Base-by-base conservation (phyloP, 2,797 vertebrate genomes). In the Balearica regulorum region DNA sequence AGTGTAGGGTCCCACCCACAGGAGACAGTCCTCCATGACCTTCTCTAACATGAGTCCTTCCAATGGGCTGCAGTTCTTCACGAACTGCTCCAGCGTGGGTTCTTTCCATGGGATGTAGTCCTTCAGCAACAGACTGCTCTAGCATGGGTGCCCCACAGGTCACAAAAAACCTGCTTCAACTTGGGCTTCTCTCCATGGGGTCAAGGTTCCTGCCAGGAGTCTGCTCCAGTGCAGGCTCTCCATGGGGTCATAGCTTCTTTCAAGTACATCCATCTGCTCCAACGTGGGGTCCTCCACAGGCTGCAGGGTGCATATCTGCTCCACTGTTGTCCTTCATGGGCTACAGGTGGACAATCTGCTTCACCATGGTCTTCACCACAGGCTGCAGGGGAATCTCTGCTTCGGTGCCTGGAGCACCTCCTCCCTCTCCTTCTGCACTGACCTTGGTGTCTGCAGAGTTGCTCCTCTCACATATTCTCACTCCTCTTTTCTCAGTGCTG, bases 131-230 rank as follows among this genome's bases (percentile, higher is more conserved):
- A 48, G 44, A 48, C 12, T 26, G 9, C 12, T 46, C 15, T 33
- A 66, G 25, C 4, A 1, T 13, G 31, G 5, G 10, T n/a, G 13
- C 18, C 9, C 24, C 21, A 13, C 37, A 18, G 58, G 58, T 4
- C 16, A 39, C 46, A 73, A 22, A 3, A 55, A 44, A 26, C 9
- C 18, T 75, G 19, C 54, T 57, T 31, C 53, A 72, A 24, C 2
- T 1, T 15, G 11, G 25, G 33, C 3, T 35, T 9, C 20, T 33
- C 19, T 44, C 19, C 2, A 13, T 1, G 4, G 33, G 26, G 1
- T 3, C 66, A 61, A 54, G 17, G 13, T 37, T 46, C 28, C 33
- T 83, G 28, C 33, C 21, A 37, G 57, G 13, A 54, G 2, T 16
- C 37, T 71, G 57, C 25, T 60, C 25, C n/a, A 57, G n/a, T 1